phyloP scores from a whole-genome alignment of 2,797 vertebrate species.

The Pseudotriccus pelzelni region DNA sequence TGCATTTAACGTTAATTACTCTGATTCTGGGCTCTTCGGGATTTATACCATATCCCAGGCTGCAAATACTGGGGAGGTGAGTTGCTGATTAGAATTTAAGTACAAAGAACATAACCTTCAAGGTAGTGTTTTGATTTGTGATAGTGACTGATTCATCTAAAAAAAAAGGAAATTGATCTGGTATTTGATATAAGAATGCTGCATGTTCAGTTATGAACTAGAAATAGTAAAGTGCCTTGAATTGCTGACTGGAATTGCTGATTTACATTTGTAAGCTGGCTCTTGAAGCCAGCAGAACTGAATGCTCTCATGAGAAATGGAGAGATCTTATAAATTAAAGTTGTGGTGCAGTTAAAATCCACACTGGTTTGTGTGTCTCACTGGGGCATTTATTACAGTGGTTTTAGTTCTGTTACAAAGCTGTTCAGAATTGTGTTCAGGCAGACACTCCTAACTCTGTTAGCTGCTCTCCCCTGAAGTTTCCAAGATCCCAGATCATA shows the following conservation, averaged over 20 bases:
- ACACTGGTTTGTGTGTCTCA: not conserved
- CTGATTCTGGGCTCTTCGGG: constrained; percentile 95
- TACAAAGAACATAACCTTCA: not conserved
- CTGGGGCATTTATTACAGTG: not conserved
- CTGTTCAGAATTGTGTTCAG: not conserved
- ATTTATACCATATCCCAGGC: constrained; percentile 88
- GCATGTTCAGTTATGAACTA: not conserved
- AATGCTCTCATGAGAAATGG: not conserved
- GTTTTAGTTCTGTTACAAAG: not conserved
- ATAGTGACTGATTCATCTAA: not conserved
- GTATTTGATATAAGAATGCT: not conserved
- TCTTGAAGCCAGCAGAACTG: not conserved
- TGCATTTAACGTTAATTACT: constrained; percentile 89
- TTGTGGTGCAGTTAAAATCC: not conserved
- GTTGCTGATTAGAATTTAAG: constrained; percentile 50
- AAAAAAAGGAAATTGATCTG: not conserved
- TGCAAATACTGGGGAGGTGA: constrained; percentile 82
- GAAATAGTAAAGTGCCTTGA: not conserved
- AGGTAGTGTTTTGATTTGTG: not conserved
- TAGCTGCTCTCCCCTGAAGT: not conserved
- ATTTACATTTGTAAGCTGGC: not conserved
- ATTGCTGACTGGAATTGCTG: not conserved
- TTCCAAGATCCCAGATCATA: not conserved
- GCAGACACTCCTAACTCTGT: not conserved
- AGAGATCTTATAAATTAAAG: not conserved